phyloP scores from a whole-genome alignment of 2,113 vertebrate genomes.

The Entelurus aequoreus region DNA sequence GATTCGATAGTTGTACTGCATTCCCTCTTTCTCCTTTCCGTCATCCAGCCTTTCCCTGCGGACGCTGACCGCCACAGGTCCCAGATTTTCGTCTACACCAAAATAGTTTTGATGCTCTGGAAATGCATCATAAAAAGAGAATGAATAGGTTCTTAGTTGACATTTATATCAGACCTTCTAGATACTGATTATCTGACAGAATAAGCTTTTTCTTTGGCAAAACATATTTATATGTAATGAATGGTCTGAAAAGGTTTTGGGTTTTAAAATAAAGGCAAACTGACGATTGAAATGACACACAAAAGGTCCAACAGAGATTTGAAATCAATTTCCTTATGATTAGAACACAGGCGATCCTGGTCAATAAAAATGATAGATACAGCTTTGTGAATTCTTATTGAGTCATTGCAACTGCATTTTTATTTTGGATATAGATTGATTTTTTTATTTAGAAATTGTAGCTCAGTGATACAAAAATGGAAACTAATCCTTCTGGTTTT shows the following conservation, averaged over 20 bases:
- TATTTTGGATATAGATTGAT: background rate
- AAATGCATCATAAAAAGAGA: conserved; percentile 8
- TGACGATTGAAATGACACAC: conserved; percentile 19
- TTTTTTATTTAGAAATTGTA: background rate
- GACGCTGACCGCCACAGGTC: conserved; percentile 91
- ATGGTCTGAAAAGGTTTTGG: background rate
- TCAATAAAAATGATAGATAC: conserved; percentile 17
- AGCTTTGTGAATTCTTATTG: conserved; percentile 8
- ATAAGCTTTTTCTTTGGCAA: background rate
- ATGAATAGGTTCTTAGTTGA: background rate
- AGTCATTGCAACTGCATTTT: background rate
- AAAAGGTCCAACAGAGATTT: conserved; percentile 7
- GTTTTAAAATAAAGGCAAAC: background rate
- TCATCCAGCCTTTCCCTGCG: conserved; percentile 91
- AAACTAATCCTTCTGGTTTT: conserved; percentile 3
- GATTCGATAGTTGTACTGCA: conserved; percentile 89
- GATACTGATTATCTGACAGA: background rate
- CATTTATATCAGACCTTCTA: background rate
- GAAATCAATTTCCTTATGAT: conserved; percentile 30
- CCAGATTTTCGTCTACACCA: conserved; percentile 90
- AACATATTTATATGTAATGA: background rate
- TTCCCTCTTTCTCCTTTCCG: conserved; percentile 89
- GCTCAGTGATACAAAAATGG: background rate
- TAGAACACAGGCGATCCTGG: conserved; percentile 7
- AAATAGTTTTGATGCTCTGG: conserved; percentile 98